A percentile compares a stretch with the other conserved stretches of the same genome.
Evolutionary conservation across 2,113 vertebrate species (phyloP).

Genomic region (Quiscalus mexicanus): DNA sequence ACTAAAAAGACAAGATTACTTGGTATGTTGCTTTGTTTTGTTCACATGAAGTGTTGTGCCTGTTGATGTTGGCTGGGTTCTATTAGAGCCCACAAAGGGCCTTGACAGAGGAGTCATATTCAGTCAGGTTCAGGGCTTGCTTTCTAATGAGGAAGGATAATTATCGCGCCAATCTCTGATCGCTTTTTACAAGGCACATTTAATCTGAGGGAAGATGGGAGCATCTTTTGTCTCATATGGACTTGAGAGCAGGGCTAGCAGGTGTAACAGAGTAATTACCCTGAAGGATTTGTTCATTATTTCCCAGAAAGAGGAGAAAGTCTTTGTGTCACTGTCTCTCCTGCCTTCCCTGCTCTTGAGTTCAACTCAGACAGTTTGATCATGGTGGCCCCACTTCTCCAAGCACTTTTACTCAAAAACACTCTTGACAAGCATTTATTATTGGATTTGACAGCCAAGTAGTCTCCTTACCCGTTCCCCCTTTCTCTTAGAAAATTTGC

Average conservation of each 20-base stretch:
- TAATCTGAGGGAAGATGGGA: not conserved
- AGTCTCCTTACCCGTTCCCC: not conserved
- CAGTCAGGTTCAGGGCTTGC: not conserved
- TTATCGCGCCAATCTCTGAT: slow-evolving; percentile 10
- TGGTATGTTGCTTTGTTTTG: slow-evolving; percentile 21
- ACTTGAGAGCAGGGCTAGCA: not conserved
- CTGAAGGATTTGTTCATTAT: slow-evolving; percentile 1
- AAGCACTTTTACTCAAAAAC: not conserved
- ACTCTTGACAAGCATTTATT: slow-evolving; percentile 13
- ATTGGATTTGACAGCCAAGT: not conserved
- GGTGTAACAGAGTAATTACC: not conserved
- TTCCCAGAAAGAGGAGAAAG: not conserved
- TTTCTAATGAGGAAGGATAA: slow-evolving; percentile 39
- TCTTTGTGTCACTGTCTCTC: not conserved
- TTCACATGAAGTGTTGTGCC: not conserved
- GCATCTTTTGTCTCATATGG: not conserved
- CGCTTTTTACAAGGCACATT: not conserved
- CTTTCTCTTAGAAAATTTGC: not conserved
- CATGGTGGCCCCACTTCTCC: not conserved
- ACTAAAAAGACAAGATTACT: slow-evolving; percentile 20
- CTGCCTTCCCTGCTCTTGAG: not conserved
- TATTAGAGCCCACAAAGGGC: not conserved
- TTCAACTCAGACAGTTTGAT: slow-evolving; percentile 5
- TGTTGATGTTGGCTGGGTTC: not conserved
- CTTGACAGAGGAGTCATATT: slow-evolving; percentile 10